Evolutionary conservation across 2,797 vertebrate species (phyloP), one percentile per base, ranked within the genome.

Genomic region (Loris lydekkerianus): DNA sequence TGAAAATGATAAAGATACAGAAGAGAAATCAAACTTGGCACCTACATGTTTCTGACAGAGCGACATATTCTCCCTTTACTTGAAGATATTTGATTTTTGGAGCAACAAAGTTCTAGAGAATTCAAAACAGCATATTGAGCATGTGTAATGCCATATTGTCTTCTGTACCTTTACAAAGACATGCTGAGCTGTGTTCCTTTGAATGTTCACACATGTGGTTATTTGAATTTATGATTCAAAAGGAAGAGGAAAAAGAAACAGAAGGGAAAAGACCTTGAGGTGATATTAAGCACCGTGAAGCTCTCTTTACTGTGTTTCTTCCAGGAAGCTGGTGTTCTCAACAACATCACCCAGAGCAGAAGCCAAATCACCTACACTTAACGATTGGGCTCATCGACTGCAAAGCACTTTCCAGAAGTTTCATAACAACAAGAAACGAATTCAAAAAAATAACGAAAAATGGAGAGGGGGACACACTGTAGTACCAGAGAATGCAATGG

Each of bases 161-260:
- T 97, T 96, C 91, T 96, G 96, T 97, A 97, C 96, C 94, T 73
- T 96, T 96, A 97, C 70, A 95, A 88, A 96, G 76, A 86, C 95
- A 70, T 0, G 1, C 69, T 97, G 98, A 98, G 94, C 85, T 96
- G 73, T 95, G 97, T 94, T 96, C 96, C 93, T 96, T 96, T 96
- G 91, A 97, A 91, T 96, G 97, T 97, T 97, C 98, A 98, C 89
- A 93, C 84, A 97, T 98, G 80, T 86, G 76, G 87, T 96, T 94
- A 94, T 93, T 84, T 73, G 95, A 98, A 97, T 96, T 96, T 89
- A 92, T 93, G 97, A 95, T 90, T 97, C 88, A 84, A 87, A 94
- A 98, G 97, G 21, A 98, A 97, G 93, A 98, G 96, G 96, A 72
- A 97, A 96, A 96, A 92, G 93, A 95, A 98, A 94, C 97, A 97